Base-by-base conservation (phyloP, 2,797 vertebrate species). In the Pangasius mekongensis region DNA sequence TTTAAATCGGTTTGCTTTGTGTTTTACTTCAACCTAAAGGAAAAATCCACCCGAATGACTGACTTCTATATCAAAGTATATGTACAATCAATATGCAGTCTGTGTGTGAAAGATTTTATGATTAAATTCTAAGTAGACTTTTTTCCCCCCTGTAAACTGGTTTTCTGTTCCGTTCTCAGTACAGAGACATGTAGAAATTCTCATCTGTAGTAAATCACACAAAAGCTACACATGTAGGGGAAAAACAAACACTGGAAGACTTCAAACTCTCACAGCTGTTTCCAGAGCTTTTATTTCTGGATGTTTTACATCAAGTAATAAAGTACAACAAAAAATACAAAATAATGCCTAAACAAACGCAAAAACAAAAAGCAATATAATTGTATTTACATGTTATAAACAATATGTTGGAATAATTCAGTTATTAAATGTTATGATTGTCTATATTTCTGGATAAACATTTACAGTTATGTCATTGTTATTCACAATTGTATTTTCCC, bases 201-300 rank as follows among this genome's bases (percentile, higher is more conserved):
- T 52, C 74, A 47, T 74, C 52, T 58, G 54, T 22, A 4, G 47
- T 52, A 43, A 76, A 77, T 77, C 27, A 54, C 27, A 52, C 43
- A 47, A 1, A 76, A 22, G 10, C 69, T 39, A 43, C 36, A 76
- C 18, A 11, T 24, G 9, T 13, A 76, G 3, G 24, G 10, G 24
- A 16, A 30, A 67, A 67, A 67, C 64, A 30, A 67, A 66, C 20
- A 36, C 62, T n/a, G 18, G 4, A 20, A 36, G 13, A 82, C 58
- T 58, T 76, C 2, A 67, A 62, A 84, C 84, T 54, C 18, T 88
- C 87, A 86, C 73, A 87, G 91, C 95, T 95, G 93, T 97, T 97
- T 98, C 98, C 98, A 99, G 98, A 98, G 95, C 94, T 98, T 98
- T 99, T 99, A 99, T 99, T 99, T 98, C 98, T 99, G 98, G 98